Evolutionary conservation across 2,888 invertebrate genomes (phyloP).

Genomic region (Stramonita haemastoma): DNA sequence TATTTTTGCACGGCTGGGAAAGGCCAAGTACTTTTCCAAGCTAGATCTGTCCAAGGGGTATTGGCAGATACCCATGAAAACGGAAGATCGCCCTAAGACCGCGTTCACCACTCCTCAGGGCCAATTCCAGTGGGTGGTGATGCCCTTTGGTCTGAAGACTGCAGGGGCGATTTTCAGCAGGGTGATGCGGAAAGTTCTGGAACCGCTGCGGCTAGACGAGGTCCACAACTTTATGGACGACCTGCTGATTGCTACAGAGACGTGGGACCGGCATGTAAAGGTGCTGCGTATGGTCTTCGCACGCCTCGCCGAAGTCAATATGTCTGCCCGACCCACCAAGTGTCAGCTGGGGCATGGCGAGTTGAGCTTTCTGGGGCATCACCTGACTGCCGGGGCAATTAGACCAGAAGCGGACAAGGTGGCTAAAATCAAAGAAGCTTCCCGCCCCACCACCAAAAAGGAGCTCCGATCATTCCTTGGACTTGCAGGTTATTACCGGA

Average conservation of each 20-base stretch:
- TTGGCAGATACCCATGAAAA: conserved; percentile 37
- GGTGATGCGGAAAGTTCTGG: background rate
- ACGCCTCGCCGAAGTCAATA: background rate
- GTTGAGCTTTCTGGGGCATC: background rate
- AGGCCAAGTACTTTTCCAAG: background rate
- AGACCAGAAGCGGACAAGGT: background rate
- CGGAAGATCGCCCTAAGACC: background rate
- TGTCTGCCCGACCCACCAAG: background rate
- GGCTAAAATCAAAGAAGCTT: background rate
- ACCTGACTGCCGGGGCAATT: background rate
- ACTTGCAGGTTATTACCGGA: background rate
- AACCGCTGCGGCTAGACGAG: background rate
- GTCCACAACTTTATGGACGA: background rate
- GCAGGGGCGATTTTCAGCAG: background rate
- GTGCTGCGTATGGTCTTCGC: background rate
- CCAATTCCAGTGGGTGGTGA: conserved; percentile 25
- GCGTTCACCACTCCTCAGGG: conserved; percentile 36
- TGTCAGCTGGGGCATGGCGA: background rate
- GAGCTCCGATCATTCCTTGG: background rate
- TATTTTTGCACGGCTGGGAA: background rate
- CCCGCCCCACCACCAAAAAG: background rate
- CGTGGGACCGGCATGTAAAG: background rate
- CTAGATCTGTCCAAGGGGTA: too few relatives aligned
- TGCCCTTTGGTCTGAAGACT: too few relatives aligned
- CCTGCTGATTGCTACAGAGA: too few relatives aligned